Base-by-base conservation (phyloP, 2,113 vertebrate species). In the Chaetura pelagica region DNA sequence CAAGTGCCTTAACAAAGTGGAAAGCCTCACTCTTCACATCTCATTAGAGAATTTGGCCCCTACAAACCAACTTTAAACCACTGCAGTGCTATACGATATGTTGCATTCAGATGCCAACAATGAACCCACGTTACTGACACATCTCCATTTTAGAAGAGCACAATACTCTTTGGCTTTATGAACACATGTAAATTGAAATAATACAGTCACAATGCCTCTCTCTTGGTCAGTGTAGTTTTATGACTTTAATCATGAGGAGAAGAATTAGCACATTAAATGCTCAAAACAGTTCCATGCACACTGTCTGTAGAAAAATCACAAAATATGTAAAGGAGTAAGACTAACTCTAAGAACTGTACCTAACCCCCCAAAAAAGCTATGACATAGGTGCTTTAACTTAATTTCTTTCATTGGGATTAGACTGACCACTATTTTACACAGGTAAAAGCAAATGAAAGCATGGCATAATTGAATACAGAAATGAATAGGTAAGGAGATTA, bases 201-300 rank as follows among this genome's bases (percentile, higher is more conserved):
- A 89, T 23, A 90, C 57, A 88, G 88, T 92, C 85, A 87, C 69
- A 92, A 90, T 84, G 67, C 16, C 61, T 90, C 64, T 95, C 92
- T 88, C 55, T 90, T 71, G 87, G 91, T 94, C 94, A 92, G 42
- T 80, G 62, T 38, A 63, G 64, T 66, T 88, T 97, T 94, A 87
- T 35, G 29, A 84, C 59, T 91, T 93, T 72, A 85, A 96, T 94
- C 69, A 72, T 5, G 38, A 90, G 26, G 54, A 82, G 71, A 87
- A 95, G 87, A 89, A 93, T 84, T 87, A 91, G 57, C 68, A 92
- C 21, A 72, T 86, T 78, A 87, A 78, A 75, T 49, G 84, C 58
- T 95, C 66, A 89, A 92, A 94, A 96, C 57, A 92, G 57, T 48
- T 84, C 76, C 26, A 5, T 54, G 51, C 51, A 77, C 48, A 77